Evolutionary conservation across 2,888 invertebrate genomes (phyloP).

Genomic region (Drosophila macrospina): DNA sequence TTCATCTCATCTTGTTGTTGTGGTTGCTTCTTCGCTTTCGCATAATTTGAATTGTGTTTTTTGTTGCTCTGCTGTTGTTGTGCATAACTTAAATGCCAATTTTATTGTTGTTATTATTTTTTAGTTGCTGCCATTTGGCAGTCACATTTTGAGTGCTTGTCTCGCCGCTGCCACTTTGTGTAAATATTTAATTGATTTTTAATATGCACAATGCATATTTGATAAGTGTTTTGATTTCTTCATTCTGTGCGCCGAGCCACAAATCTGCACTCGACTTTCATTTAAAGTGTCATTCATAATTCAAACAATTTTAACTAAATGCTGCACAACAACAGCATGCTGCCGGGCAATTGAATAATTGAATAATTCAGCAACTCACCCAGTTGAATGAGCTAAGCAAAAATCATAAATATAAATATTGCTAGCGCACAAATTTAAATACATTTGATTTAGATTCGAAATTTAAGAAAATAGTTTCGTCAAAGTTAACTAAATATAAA

Average conservation of each 20-base stretch:
- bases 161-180: conserved; percentile 42
- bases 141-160: conserved; percentile 52
- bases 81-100: conserved; percentile 37
- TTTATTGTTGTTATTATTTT: conserved; percentile 20
- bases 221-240: conserved; percentile 52
- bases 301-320: conserved; percentile 10
- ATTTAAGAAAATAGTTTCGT: too few species aligned
- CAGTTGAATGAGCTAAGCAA: neutral
- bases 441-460: neutral
- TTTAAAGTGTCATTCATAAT: conserved; percentile 35
- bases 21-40: conserved; percentile 23
- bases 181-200: conserved; percentile 80
- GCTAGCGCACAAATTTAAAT: neutral
- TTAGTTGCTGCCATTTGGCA: conserved; percentile 33
- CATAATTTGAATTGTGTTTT: conserved; percentile 48
- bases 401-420: conserved; percentile 3
- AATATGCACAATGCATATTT: conserved; percentile 76
- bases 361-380: neutral
- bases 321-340: neutral
- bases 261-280: conserved; percentile 18
- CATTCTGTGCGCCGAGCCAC: neutral
- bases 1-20: conserved; percentile 7
- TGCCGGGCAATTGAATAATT: conserved; percentile 20
- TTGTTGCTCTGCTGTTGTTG: conserved; percentile 12
- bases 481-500: too few species aligned